Conservation (phyloP, 1,140 invertebrate species). For the Pararge aegeria region DNA sequence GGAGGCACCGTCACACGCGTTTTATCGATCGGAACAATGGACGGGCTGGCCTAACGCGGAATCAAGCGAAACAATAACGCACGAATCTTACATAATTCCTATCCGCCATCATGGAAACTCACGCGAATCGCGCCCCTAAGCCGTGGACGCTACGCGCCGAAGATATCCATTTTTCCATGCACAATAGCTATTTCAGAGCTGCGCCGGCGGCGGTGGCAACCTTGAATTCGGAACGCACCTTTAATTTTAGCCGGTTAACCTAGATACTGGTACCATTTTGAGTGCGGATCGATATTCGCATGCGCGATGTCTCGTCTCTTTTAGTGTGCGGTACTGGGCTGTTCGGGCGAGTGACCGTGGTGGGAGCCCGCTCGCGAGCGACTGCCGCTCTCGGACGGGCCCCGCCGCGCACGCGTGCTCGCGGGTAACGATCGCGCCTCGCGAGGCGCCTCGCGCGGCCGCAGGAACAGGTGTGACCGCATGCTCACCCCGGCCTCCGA, state of each 20-base stretch:
- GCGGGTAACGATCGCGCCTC: conserved; percentile 57
- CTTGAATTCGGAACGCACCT: conserved; percentile 75
- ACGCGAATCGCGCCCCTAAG: conserved; percentile 60
- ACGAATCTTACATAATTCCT: conserved; percentile 72
- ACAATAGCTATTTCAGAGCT: conserved; percentile 67
- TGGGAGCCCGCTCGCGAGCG: conserved; percentile 51
- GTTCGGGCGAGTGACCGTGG: conserved; percentile 42
- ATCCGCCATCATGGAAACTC: conserved; percentile 51
- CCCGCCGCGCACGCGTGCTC: conserved; percentile 49
- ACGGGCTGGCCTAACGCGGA: conserved; percentile 32
- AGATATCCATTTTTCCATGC: conserved; percentile 63
- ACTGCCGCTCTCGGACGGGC: conserved; percentile 45
- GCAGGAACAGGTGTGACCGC: conserved; percentile 36
- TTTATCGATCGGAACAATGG: conserved; percentile 39
- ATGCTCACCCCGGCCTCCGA: neutral
- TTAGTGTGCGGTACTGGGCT: conserved; percentile 48
- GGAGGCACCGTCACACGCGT: conserved; percentile 44
- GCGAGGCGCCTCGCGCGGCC: conserved; percentile 20
- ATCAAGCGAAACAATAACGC: conserved; percentile 59
- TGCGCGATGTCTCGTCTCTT: conserved; percentile 57
- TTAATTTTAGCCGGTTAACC: conserved; percentile 78
- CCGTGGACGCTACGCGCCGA: conserved; percentile 42
- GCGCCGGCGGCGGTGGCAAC: conserved; percentile 70
- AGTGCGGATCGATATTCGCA: conserved; percentile 68
- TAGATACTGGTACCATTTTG: conserved; percentile 70